A percentile compares a stretch with the other conserved stretches of the same genome.
These are phyloP conservation scores for Lota lota DNA, from an alignment of 2,113 vertebrate species.

Conservation along the genomic window DNA sequence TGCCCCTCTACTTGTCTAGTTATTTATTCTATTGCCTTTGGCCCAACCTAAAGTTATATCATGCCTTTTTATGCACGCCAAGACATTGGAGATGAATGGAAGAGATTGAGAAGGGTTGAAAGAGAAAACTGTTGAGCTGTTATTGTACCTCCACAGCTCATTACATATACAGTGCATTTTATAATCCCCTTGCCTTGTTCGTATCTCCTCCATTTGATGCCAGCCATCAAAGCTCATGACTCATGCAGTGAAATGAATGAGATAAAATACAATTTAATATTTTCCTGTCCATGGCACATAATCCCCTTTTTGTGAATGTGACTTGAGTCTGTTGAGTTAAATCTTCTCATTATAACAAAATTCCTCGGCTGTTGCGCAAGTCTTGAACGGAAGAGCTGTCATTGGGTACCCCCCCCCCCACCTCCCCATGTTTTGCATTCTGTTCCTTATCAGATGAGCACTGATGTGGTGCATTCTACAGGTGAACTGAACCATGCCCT, in stretches of 20 bases:
- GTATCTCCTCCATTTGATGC: slow-evolving; percentile 36
- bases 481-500: no score
- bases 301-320: slow-evolving; percentile 14
- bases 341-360: slow-evolving; percentile 3
- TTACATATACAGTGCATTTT: slow-evolving; percentile 27
- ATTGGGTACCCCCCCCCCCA: slow-evolving; percentile 5
- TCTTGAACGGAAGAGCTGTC: slow-evolving; percentile 6
- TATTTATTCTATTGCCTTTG: slow-evolving; percentile 56
- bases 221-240: slow-evolving; percentile 27
- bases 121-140: slow-evolving; percentile 30
- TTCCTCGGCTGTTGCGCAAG: slow-evolving; percentile 10
- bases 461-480: no score
- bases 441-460: no score
- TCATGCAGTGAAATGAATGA: slow-evolving; percentile 38
- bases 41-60: slow-evolving; percentile 41
- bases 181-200: slow-evolving; percentile 32
- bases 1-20: slow-evolving; percentile 21
- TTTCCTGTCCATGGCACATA: not conserved
- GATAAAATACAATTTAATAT: slow-evolving; percentile 12
- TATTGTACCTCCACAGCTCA: slow-evolving; percentile 25
- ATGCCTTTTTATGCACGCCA: slow-evolving; percentile 43
- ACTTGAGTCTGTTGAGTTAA: slow-evolving; percentile 12
- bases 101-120: slow-evolving; percentile 30
- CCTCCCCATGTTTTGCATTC: no score
- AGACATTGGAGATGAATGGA: slow-evolving; percentile 41